Base-by-base conservation (phyloP, 2,113 vertebrate species). In the Corythornis vintsioides region DNA sequence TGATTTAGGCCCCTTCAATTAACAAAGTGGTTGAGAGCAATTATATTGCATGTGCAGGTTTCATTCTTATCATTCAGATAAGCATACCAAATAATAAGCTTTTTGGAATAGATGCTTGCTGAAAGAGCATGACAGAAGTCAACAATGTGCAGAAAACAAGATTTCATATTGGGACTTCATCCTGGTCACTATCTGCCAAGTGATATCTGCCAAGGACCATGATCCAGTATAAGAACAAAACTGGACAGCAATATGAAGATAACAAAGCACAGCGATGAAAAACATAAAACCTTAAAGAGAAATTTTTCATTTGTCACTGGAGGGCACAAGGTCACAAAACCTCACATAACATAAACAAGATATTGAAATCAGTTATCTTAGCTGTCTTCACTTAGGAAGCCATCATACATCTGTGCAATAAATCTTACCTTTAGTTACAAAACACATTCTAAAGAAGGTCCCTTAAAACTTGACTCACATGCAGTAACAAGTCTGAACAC, bases 381-480 rank as follows among this genome's bases (percentile, higher is more conserved):
- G 92, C 89, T 92, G 94, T 85, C 94, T 86, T 82, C 89, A 78
- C 95, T 90, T 33, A 72, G 18, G 38, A 92, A 65, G 67, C 29
- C 1, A 1, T 40, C 81, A 66, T 10, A 73, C 95, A 96, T 92
- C 78, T 95, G 47, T 7, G 76, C 76, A 85, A 92, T 95, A 91
- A 95, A 94, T 94, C 85, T 89, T 40, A 81, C 53, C 78, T 96
- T 88, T 91, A 89, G 73, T 94, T 92, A 89, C 45, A 71, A 80
- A 70, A 33, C 5, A 13, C 4, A 66, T 60, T 50, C 79, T 66
- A n/a, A 77, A 93, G 56, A 71, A 90, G 6, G 47, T n/a, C 60
- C 69, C 72, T 86, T n/a, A 71, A 79, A 78, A 64, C 25, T 65
- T n/a, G 40, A 66, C 75, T 60, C 71, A 65, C 40, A 38, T 8